Base-by-base conservation (phyloP, 2,888 invertebrate species). In the Zele albiditarsus region DNA sequence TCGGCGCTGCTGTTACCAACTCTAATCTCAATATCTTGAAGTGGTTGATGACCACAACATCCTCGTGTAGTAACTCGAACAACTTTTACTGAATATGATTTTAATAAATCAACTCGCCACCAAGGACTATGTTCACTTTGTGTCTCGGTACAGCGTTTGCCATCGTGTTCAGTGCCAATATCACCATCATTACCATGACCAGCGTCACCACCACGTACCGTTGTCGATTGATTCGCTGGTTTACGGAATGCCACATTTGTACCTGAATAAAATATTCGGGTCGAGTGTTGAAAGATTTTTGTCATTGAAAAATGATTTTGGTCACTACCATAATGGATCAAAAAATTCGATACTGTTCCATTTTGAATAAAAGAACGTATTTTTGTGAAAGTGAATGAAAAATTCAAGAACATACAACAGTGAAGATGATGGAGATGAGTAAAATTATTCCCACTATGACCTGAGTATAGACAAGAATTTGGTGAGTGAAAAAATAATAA, bases 1-100 rank as follows among this genome's bases (percentile, higher is more conserved):
- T 96, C 95, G 0, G 93, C 93, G 85, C 96, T 97, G 89, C 96
- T 96, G 89, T 97, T 97, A 25, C 97, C 97, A n/a, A 96, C 96
- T 72, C 96, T 91, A 78, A 96, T 96, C 90, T 97, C 97, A 72
- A 97, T 90, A 87, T 97, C 97, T 88, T 96, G 96, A 16, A 97
- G 91, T 2, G 96, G 96, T 85, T 96, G 96, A 86, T 96, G 96
- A 75, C 96, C 94, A 83, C 95, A 95, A 82, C 95, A 95, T 42
- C 94, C 95, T 86, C 95, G 92, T 0, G 97, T 97, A 12, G 97
- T 96, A 68, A 97, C 94, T 78, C 96, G 91, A 57, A 97, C 95
- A 53, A 96, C 96, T 86, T 95, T 94, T 71, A 97, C 94, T 0
- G 96, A 93, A 88, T 97, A 97, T 33, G 96, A 94, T 74, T 94